Evolutionary conservation across 2,797 vertebrate species (phyloP).

Genomic region (Cephalopachus bancanus): DNA sequence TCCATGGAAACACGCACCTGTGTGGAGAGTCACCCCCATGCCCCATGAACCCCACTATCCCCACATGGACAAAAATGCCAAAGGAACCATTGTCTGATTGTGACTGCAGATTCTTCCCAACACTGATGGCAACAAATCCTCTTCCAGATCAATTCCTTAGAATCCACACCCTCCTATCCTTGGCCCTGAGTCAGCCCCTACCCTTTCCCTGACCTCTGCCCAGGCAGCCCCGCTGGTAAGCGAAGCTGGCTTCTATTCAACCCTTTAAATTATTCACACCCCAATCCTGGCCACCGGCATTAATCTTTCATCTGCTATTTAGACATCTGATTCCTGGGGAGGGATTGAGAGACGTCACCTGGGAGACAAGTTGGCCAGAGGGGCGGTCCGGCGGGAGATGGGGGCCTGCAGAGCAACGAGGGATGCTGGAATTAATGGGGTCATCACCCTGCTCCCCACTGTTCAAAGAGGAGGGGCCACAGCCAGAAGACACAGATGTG

Average conservation of each 20-base stretch:
- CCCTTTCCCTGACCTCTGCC: slow-evolving; percentile 60
- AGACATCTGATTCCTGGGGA: slow-evolving; percentile 76
- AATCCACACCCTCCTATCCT: slow-evolving; percentile 7
- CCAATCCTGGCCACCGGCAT: slow-evolving; percentile 77
- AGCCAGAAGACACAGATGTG: slow-evolving; percentile 35
- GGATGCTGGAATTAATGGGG: slow-evolving; percentile 78
- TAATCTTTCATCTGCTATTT: slow-evolving; percentile 84
- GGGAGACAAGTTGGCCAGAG: slow-evolving; percentile 78
- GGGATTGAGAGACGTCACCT: slow-evolving; percentile 68
- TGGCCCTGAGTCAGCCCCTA: slow-evolving; percentile 47
- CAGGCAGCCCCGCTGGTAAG: slow-evolving; percentile 49
- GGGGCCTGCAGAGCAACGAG: slow-evolving; percentile 34
- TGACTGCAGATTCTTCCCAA: slow-evolving; percentile 36
- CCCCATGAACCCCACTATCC: not conserved
- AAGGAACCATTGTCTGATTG: not conserved
- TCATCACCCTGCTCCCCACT: slow-evolving; percentile 36
- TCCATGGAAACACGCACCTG: not conserved
- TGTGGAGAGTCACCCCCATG: not conserved
- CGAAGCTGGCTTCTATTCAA: slow-evolving; percentile 50
- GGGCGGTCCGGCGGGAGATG: slow-evolving; percentile 40
- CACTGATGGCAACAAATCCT: not conserved
- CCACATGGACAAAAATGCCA: not conserved
- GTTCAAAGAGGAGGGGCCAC: not conserved
- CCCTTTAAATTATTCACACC: slow-evolving; percentile 83
- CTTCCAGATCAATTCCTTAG: not conserved